Percentiles rank a stretch among this genome's conserved stretches.
Conservation (phyloP, 2,888 invertebrate species). For the Melieria crassipennis region DNA sequence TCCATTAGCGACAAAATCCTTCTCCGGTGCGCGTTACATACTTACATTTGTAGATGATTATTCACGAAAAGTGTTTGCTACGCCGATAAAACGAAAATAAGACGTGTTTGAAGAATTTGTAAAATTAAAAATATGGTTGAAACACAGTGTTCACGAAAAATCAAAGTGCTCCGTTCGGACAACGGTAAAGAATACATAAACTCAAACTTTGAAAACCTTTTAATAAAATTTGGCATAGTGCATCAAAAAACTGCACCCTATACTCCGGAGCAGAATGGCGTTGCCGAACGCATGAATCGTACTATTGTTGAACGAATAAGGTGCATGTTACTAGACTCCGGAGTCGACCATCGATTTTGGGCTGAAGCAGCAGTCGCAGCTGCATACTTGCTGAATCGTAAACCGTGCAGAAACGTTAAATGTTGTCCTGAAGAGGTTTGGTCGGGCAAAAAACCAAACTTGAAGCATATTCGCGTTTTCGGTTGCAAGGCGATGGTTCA, state of each 20-base stretch:
- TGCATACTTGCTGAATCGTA: constrained; percentile 23
- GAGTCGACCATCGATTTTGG: constrained; percentile 28
- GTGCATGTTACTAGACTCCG: constrained; percentile 39
- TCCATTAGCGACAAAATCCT: neutral
- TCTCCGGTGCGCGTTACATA: constrained; percentile 26
- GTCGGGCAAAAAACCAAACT: constrained; percentile 17
- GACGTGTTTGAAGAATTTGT: constrained; percentile 42
- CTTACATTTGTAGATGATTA: constrained; percentile 36
- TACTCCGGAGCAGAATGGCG: constrained; percentile 44
- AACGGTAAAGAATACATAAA: constrained; percentile 42
- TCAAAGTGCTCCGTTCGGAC: constrained; percentile 41
- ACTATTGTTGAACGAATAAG: constrained; percentile 41
- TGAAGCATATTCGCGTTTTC: constrained; percentile 29
- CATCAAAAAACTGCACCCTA: constrained; percentile 43
- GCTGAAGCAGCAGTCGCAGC: constrained; percentile 28
- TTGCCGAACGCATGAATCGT: constrained; percentile 41
- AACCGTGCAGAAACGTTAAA: constrained; percentile 18
- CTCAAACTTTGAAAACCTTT: constrained; percentile 36
- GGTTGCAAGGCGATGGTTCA: constrained; percentile 33
- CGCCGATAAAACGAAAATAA: constrained; percentile 39
- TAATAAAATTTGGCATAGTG: constrained; percentile 39
- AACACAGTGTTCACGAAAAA: constrained; percentile 41
- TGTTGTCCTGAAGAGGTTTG: constrained; percentile 19
- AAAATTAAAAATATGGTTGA: constrained; percentile 41
- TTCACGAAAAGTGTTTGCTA: constrained; percentile 37